phyloP scores from a whole-genome alignment of 2,888 invertebrate genomes.

The Elegia similella region DNA sequence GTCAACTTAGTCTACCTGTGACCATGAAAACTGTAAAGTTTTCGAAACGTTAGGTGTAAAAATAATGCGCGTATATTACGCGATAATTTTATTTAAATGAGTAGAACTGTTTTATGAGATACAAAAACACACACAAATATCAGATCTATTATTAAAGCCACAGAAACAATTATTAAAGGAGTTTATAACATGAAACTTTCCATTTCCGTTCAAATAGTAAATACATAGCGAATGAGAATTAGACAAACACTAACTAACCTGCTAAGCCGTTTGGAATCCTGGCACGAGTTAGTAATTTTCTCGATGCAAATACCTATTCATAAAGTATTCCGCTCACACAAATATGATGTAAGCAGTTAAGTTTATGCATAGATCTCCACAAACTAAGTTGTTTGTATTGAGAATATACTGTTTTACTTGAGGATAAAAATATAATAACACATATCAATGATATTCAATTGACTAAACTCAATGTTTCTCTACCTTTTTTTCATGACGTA shows the following conservation, averaged over 20 bases:
- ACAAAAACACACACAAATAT: no score
- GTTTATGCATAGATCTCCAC: neutral
- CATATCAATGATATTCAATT: no score
- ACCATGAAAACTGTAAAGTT: no score
- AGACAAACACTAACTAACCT: constrained; percentile 10
- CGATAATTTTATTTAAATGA: no score
- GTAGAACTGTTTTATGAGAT: no score
- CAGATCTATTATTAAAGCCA: no score
- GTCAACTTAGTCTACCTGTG: no score
- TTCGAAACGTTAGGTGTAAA: no score
- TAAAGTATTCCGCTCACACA: constrained; percentile 9
- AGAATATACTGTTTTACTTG: constrained; percentile 27
- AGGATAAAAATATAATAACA: no score
- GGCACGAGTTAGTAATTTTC: constrained; percentile 8
- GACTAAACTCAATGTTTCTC: no score
- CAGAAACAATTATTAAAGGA: neutral
- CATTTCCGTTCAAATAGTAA: neutral
- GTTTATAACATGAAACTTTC: neutral
- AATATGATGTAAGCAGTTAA: constrained; percentile 10
- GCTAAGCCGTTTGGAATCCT: constrained; percentile 8
- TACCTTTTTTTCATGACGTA: no score
- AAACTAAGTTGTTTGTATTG: constrained; percentile 19
- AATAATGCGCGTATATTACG: no score
- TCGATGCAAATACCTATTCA: constrained; percentile 10
- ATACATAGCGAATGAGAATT: neutral